Base-by-base conservation (phyloP, 2,888 invertebrate genomes). In the Papilio protenor region DNA sequence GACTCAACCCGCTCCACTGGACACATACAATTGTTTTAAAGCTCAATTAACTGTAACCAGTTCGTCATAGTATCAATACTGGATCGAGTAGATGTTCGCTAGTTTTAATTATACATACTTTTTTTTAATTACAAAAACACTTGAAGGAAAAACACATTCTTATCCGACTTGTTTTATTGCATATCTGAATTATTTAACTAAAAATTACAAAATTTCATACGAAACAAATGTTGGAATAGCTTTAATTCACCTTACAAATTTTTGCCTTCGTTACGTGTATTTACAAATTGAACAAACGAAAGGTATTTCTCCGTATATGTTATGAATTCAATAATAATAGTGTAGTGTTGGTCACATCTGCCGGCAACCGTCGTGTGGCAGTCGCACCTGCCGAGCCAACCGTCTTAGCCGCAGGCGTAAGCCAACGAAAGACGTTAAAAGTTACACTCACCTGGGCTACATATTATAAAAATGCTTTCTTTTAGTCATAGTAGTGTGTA, bases 271-370 rank as follows among this genome's bases (percentile, higher is more conserved):
- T 70, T 23, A 21, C 70, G 47, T 8, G n/a, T 21, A 47, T 23
- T 23, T 23, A 21, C 12, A 45, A 21, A 21, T 2, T 47, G 47
- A n/a, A 66, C 12, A 40, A 73, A 69, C 73, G 73, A n/a, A 27
- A 49, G 59, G 70, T 70, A 76, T 78, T 71, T 75, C 78, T 45
- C 52, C 66, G 66, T 64, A 75, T 66, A 73, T 73, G 75, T 75
- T 49, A 55, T 27, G 47, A 71, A 40, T 70, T 72, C 18, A 78
- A 75, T 76, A 78, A 75, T 78, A 77, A 79, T 79, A 79, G n/a
- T 75, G 71, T 55, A 52, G 76, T 73, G 75, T 72, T 55, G n/a
- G 33, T 59, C 72, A 79, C 86, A 86, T 84, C 85, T 86, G 85
- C 85, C 78, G 79, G 47, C 80, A 83, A 83, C 84, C 83, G 85